These are phyloP conservation scores for Hypsopygia costalis DNA, from an alignment of 2,888 invertebrate genomes.

Conservation along the genomic window DNA sequence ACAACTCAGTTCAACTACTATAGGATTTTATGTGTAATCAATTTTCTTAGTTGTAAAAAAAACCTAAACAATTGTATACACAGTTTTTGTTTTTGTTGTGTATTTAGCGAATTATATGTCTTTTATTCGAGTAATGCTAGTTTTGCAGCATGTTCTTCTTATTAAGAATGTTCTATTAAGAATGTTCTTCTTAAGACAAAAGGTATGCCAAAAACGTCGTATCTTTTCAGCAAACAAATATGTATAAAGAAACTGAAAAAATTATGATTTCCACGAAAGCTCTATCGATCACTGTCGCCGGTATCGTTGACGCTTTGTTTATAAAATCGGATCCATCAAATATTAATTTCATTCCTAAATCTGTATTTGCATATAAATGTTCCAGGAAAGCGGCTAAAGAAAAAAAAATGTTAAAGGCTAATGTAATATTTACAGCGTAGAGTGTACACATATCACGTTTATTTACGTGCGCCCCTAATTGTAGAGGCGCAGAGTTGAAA, in stretches of 20 bases:
- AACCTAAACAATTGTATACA: no score
- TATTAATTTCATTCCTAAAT: conserved; percentile 11
- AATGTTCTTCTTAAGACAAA: no score
- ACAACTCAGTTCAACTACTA: no score
- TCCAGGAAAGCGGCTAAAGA: neutral
- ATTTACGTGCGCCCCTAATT: neutral
- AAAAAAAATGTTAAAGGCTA: neutral
- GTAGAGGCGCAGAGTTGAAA: neutral
- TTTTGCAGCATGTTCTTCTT: no score
- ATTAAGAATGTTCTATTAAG: no score
- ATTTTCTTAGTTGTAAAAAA: no score
- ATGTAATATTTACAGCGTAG: conserved; percentile 3
- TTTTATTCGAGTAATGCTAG: no score
- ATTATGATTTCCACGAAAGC: conserved; percentile 7
- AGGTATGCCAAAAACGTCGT: no score
- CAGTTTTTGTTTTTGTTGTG: no score
- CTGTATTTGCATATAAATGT: conserved; percentile 1
- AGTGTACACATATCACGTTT: neutral
- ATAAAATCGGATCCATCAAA: conserved; percentile 12
- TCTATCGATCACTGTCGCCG: conserved; percentile 14
- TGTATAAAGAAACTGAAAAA: neutral
- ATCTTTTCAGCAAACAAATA: neutral
- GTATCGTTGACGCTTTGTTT: conserved; percentile 1
- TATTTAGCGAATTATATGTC: no score
- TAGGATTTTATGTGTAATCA: no score